phyloP scores from a whole-genome alignment of 1,140 invertebrate species.

The Colletes latitarsis region DNA sequence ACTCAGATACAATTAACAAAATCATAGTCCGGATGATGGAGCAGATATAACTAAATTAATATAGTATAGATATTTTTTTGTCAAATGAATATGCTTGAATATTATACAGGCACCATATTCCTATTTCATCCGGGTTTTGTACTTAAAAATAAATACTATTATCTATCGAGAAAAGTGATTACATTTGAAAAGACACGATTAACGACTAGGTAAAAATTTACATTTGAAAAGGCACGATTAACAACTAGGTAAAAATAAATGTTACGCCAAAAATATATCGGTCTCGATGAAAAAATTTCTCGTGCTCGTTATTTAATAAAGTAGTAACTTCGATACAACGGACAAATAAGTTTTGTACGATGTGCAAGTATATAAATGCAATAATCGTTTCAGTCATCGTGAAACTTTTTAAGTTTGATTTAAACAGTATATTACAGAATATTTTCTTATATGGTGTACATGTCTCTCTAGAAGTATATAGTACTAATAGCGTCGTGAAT shows the following conservation, averaged over 20 bases:
- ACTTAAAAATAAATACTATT: slow-evolving; percentile 53
- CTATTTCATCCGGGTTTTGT: slow-evolving; percentile 44
- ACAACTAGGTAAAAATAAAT: slow-evolving; percentile 48
- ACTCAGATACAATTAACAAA: slow-evolving; percentile 59
- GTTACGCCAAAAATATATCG: slow-evolving; percentile 34
- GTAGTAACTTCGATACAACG: slow-evolving; percentile 23
- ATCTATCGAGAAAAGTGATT: slow-evolving; percentile 34
- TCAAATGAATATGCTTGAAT: slow-evolving; percentile 17
- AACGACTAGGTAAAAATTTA: slow-evolving; percentile 51
- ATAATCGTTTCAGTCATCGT: slow-evolving; percentile 34
- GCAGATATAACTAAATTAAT: slow-evolving; percentile 34
- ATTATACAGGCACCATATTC: slow-evolving; percentile 21
- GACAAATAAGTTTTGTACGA: slow-evolving; percentile 41
- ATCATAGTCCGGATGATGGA: slow-evolving; percentile 51
- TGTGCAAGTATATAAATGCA: slow-evolving; percentile 55
- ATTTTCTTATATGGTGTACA: slow-evolving; percentile 47
- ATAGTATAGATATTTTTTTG: slow-evolving; percentile 11
- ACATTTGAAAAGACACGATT: slow-evolving; percentile 44
- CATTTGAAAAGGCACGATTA: slow-evolving; percentile 43
- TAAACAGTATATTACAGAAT: slow-evolving; percentile 60
- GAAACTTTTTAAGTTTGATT: slow-evolving; percentile 57
- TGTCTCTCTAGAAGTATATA: slow-evolving; percentile 44
- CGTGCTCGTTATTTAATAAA: slow-evolving; percentile 27
- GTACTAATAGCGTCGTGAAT: slow-evolving; percentile 45
- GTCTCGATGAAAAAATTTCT: slow-evolving; percentile 13